These are phyloP conservation scores for Coremacera marginata DNA, from an alignment of 2,888 invertebrate species.

Conservation along the genomic window DNA sequence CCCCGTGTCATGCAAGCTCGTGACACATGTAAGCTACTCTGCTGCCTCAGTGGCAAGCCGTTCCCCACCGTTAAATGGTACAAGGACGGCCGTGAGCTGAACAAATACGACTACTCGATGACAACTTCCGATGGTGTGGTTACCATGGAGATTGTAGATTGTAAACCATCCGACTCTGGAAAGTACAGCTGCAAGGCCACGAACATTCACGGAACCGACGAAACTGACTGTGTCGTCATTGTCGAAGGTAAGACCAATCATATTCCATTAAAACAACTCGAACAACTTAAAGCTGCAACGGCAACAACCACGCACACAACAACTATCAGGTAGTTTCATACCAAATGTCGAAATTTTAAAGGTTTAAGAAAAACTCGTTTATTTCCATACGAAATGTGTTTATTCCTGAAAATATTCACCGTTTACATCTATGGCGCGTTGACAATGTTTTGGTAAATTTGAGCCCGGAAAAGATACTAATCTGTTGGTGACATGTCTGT, in stretches of 20 bases:
- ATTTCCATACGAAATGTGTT: too few species aligned
- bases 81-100: slow-evolving; percentile 93
- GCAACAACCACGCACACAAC: slow-evolving; percentile 69
- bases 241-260: slow-evolving; percentile 82
- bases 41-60: slow-evolving; percentile 96
- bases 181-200: slow-evolving; percentile 95
- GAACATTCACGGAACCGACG: slow-evolving; percentile 94
- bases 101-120: slow-evolving; percentile 91
- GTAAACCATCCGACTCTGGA: slow-evolving; percentile 94
- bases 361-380: too few species aligned
- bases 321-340: too few species aligned
- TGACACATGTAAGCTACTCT: slow-evolving; percentile 96
- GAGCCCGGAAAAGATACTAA: too few species aligned
- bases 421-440: too few species aligned
- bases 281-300: slow-evolving; percentile 95
- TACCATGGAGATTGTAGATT: slow-evolving; percentile 95
- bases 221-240: slow-evolving; percentile 94
- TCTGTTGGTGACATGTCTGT: too few species aligned
- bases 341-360: too few species aligned
- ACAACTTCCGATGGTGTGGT: slow-evolving; percentile 94
- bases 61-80: slow-evolving; percentile 92
- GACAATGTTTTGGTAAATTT: too few species aligned
- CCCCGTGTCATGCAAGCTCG: slow-evolving; percentile 98
- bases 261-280: slow-evolving; percentile 85
- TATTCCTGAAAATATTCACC: too few species aligned